phyloP scores from a whole-genome alignment of 2,113 vertebrate species.

The Thryonomys swinderianus region DNA sequence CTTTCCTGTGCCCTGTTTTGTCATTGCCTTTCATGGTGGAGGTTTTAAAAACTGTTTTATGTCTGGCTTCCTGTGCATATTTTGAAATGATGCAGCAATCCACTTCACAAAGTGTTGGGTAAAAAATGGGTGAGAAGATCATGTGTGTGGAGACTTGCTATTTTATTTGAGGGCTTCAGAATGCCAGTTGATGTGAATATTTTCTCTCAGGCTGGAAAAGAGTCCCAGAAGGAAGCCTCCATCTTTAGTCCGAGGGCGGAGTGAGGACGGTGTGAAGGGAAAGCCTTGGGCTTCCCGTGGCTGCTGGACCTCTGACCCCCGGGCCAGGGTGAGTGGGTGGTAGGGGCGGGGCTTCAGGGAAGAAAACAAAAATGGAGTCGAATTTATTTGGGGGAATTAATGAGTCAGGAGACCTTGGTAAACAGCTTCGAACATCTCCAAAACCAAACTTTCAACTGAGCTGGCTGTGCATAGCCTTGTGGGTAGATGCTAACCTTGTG shows the following conservation, averaged over 20 bases:
- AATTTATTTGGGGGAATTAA: background rate
- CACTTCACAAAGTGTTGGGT: background rate
- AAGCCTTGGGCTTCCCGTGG: background rate
- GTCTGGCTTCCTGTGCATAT: background rate
- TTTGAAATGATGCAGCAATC: background rate
- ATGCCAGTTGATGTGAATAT: background rate
- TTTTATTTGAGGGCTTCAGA: background rate
- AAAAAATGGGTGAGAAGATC: background rate
- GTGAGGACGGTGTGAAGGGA: background rate
- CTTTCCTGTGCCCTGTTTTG: background rate
- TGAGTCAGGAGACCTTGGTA: background rate
- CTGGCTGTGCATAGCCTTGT: rapidly evolving
- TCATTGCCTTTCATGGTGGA: background rate
- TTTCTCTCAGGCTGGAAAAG: background rate
- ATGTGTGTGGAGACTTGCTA: background rate
- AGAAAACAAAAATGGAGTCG: background rate
- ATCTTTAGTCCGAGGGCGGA: background rate
- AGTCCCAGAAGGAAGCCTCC: background rate
- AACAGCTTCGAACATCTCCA: no score
- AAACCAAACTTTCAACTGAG: background rate
- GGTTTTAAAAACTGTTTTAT: background rate
- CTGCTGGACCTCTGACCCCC: background rate
- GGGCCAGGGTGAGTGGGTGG: rapidly evolving
- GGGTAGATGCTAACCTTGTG: background rate
- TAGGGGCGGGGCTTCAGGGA: background rate